Base-by-base conservation (phyloP, 2,888 invertebrate genomes). In the Lottia scabra region DNA sequence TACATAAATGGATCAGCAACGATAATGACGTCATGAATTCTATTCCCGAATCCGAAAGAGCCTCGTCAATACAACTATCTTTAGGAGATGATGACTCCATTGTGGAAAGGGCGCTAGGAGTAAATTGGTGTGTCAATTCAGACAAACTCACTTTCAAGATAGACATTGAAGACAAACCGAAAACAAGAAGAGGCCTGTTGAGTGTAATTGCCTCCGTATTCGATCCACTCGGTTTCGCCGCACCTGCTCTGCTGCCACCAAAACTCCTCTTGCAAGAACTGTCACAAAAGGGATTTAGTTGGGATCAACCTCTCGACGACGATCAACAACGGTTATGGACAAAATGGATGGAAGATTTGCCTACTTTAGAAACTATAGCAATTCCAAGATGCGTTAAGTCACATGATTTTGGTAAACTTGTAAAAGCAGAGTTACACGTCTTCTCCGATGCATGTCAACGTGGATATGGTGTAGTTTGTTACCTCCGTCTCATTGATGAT, bases 1-100 rank as follows among this genome's bases (percentile, higher is more conserved):
- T 81, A 2, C 68, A 73, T 38, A 78, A 81, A 63, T 81, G 78
- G 72, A 15, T 81, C 10, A 71, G 70, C 8, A 76, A 76, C 43
- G 65, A 66, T 30, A 68, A 63, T 19, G 67, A 76, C 23, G 76
- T 81, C 1, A 70, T 82, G 67, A 23, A 67, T 8, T 46, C 73
- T 2, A 73, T 81, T 43, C 76, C 78, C 4, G 23, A 3, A 15
- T 23, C 44, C 23, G 74, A 79, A 3, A 66, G 78, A 64, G 73
- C 72, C 3, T 68, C 63, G 27, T 68, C 69, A 0, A 27, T 68
- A 6, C 45, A 65, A 62, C 65, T n/a, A 15, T 26, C 64, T 8
- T 38, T 38, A 8, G 38, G 38, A 38, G 38, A 38, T 8, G 10
- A 38, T 10, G 10, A 38, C 38, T 2, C 64, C 67, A 15, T 30